Evolutionary conservation across 2,888 invertebrate species (phyloP), one percentile per base, ranked within the genome.

Genomic region (Mimachlamys varia): DNA sequence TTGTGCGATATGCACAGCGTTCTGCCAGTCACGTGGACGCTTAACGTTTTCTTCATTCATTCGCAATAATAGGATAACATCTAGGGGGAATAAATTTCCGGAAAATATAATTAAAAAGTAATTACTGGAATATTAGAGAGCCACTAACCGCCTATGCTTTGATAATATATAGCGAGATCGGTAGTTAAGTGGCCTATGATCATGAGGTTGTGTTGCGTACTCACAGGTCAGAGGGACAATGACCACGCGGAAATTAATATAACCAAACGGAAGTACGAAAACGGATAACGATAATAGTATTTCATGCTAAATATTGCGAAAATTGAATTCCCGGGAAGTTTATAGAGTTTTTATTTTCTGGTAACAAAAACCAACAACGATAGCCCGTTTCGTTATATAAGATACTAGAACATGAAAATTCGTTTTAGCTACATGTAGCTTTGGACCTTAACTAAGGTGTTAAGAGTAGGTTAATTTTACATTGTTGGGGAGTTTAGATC

Each of bases 1-100:
- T 76, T 76, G 76, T 76, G 76, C 33, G 76, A 76, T 76, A 76
- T 76, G 76, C 76, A 76, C 27, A 33, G 76, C 76, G 27, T 76
- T 76, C 76, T 76, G 76, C 76, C 76, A 76, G 76, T 76, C 76
- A 76, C 76, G 76, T 76, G 76, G 33, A 76, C 76, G 76, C 76
- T 76, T 76, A 76, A 76, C 76, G 33, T 76, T 76, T 76, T 76
- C 76, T 76, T 76, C 76, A 76, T 76, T 76, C 76, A 76, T 76
- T 76, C 76, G 76, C 76, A 76, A 76, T 76, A 76, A 76, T 76
- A 76, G 76, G 76, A 76, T 76, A 27, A 76, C 27, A 76, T 76
- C 76, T 33, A 76, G 76, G 76, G 76, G 27, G 76, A 76, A 76
- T 76, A 76, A 76, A 76, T 76, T 76, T 76, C 76, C 15, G 76